Base-by-base conservation (phyloP, 2,888 invertebrate genomes). In the Apotomis capreana region DNA sequence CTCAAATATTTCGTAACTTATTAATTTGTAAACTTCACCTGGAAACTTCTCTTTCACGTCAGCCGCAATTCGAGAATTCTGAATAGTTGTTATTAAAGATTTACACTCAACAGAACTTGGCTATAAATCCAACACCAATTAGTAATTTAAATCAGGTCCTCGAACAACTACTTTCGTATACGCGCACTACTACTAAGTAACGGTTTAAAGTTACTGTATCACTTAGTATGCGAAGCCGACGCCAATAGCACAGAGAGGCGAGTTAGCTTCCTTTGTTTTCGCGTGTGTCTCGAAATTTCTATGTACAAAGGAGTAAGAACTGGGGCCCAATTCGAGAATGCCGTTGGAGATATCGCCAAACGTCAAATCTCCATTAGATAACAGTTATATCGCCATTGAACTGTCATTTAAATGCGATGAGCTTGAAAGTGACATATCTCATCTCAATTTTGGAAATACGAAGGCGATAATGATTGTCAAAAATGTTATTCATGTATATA, bases 231-330 rank as follows among this genome's bases (percentile, higher is more conserved):
- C 67, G 51, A 46, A 61, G 40, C 61, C 49, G 63, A 51, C 67
- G 57, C 67, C 61, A 57, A 62, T 71, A 62, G 67, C 51, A 37
- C 60, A 55, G 61, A 57, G 67, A 64, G 64, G 49, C 60, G 51
- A 62, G 67, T 62, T 62, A 61, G 49, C 55, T 61, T 68, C 62
- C 70, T 60, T 68, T 71, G 71, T 71, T 62, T 71, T 68, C 57
- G 57, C 57, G 52, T 62, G 54, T 60, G 61, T 71, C 71, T 71
- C 51, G 67, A 71, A 57, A 68, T 68, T 68, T 67, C 49, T 61
- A 37, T 68, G 60, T 62, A 61, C 55, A 68, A 68, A 60, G 55
- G 65, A 46, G 70, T 59, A 55, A 57, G 49, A 10, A 44, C 57
- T 71, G n/a, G n/a, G n/a, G n/a, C n/a, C n/a, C n/a, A n/a, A n/a